Base-by-base conservation (phyloP, 2,888 invertebrate species). In the Iphiclides podalirius region DNA sequence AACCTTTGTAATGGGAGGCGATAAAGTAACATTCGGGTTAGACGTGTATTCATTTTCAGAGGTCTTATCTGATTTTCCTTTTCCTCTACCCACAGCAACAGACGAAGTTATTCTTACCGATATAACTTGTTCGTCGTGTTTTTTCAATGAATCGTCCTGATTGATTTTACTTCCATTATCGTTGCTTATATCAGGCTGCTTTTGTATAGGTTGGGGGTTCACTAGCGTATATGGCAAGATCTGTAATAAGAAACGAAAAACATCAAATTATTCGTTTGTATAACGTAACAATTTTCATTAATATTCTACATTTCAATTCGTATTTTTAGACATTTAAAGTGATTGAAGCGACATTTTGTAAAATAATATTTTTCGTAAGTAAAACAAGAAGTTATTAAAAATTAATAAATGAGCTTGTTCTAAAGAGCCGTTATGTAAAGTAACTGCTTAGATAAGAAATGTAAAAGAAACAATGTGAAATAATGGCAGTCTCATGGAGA, bases 91-190 rank as follows among this genome's bases (percentile, higher is more conserved):
- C 3, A 91, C 85, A 44, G 90, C 91, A 11, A 91, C 90, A 4
- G 91, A 90, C 6, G 91, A 91, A 4, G 91, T 91, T 47, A 91
- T 90, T 64, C 91, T 86, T 35, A 91, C 90, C 28, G 87, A 86
- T 66, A 88, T 88, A 16, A 88, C 80, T 72, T 83, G 72, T 75
- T 90, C 75, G 66, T 90, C 58, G 65, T 79, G 53, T 38, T 63
- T 61, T 11, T 51, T 28, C 12, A 63, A 46, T 52, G 58, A 52
- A 47, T 66, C 64, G 48, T 63, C 66, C 46, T 65, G 64, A 54
- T 69, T 72, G 64, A 58, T 54, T 53, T 61, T 57, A 38, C 55
- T 66, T 41, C 61, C 55, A 37, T 62, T 52, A 52, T 58, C 58
- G 36, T 59, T 54, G 53, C 53, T 63, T 51, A 57, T 61, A 42